Base-by-base conservation (phyloP, 2,888 invertebrate genomes). In the Cheilosia scutellata region DNA sequence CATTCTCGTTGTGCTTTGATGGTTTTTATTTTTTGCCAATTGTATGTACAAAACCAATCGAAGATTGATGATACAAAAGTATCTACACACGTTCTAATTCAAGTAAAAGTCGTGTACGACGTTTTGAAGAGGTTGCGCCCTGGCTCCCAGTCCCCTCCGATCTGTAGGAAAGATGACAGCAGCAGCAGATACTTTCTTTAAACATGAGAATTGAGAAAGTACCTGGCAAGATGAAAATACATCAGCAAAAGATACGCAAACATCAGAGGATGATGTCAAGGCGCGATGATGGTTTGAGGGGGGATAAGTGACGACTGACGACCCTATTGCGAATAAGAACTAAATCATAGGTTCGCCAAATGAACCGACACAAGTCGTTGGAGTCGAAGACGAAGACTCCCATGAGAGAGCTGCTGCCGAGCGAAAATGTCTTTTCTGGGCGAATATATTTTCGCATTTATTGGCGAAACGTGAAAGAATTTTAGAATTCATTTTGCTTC, bases 361-460 rank as follows among this genome's bases (percentile, higher is more conserved):
- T 70, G 44, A 71, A 76, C 62, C 76, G 76, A 63, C 76, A 63
- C 76, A 72, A 72, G 72, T 72, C 58, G 65, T 66, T 33, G 60
- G 29, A 49, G 25, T 16, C 63, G 37, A 70, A 63, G 20, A 37
- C 68, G 60, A 31, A 33, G 25, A 5, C 7, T 49, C 49, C 60
- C 72, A 68, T 33, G 83, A 57, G 83, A 25, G 55, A 29, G 7
- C 25, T 25, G 49, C 66, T 49, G 42, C 33, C 9, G n/a, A 68
- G 55, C 63, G 40, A 68, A 27, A 68, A 65, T 68, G 42, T 62
- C 31, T 77, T 74, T 62, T 62, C 68, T 83, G 16, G 72, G 74
- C 74, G 68, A 83, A 74, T 78, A 68, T 74, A 51, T 82, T 72
- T 82, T 77, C 82, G 66, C 82, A 82, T 77, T 82, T 77, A 83